Evolutionary conservation across 2,113 vertebrate genomes (phyloP).

Genomic region (Synchiropus splendidus): DNA sequence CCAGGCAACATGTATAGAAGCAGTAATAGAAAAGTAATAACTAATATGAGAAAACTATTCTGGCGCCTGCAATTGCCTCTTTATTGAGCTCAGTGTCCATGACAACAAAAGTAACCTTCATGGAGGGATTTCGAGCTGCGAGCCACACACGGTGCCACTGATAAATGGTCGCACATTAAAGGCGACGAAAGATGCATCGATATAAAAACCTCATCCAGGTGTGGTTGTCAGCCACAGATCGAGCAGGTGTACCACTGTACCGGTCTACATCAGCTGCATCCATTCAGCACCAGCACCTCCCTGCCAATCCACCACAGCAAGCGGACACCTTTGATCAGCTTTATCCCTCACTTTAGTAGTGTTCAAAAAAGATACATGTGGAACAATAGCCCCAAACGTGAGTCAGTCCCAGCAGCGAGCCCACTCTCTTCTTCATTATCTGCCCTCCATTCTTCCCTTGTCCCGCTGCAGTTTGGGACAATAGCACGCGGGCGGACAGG

Average conservation of each 20-base stretch:
- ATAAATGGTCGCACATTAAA: conserved; percentile 16
- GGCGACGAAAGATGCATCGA: no score
- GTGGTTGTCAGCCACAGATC: no score
- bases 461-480: conserved; percentile 31
- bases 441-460: conserved; percentile 6
- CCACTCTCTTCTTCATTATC: conserved; percentile 50
- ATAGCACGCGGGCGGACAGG: conserved; percentile 44
- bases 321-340: conserved; percentile 61
- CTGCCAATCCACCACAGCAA: no score
- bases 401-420: conserved; percentile 38
- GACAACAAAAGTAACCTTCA: conserved; percentile 35
- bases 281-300: no score
- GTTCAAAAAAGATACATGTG: conserved; percentile 35
- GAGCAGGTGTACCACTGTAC: no score
- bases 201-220: no score
- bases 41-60: no score
- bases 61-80: no score
- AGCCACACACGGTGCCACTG: conserved; percentile 22
- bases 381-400: conserved; percentile 45
- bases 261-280: no score
- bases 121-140: conserved; percentile 19
- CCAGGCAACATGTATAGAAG: no score
- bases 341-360: conserved; percentile 47
- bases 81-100: no score
- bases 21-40: no score